Percentiles rank a stretch among this genome's conserved stretches.
Conservation (phyloP, 1,140 invertebrate species). For the Pollicipes pollicipes region DNA sequence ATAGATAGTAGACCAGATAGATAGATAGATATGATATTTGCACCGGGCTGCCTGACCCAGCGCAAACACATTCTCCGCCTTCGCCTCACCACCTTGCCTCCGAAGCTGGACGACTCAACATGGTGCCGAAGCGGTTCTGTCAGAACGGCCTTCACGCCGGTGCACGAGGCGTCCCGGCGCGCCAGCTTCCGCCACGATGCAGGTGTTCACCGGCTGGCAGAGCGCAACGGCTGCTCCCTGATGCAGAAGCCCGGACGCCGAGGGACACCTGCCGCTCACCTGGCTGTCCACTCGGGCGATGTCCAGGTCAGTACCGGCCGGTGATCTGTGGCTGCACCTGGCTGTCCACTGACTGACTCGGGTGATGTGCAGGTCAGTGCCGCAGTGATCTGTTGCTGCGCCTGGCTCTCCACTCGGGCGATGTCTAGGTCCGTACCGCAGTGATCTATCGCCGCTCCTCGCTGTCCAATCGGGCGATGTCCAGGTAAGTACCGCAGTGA, state of each 20-base stretch:
- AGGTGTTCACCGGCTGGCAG: conserved; percentile 53
- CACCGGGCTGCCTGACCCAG: no score
- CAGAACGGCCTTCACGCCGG: conserved; percentile 73
- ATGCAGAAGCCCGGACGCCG: conserved; percentile 54
- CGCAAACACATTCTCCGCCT: no score
- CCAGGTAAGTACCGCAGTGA: no score
- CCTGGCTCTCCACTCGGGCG: no score
- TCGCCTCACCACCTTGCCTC: neutral
- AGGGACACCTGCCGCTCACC: conserved; percentile 69
- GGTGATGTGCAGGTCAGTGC: no score
- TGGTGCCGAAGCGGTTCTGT: conserved; percentile 42
- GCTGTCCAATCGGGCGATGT: no score
- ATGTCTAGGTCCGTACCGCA: no score
- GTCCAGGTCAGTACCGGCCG: conserved; percentile 43
- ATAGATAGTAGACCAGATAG: no score
- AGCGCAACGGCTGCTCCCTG: conserved; percentile 48
- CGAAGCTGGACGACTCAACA: neutral
- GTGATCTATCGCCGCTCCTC: no score
- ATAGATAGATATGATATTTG: no score
- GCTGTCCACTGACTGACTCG: neutral
- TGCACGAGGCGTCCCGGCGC: conserved; percentile 71
- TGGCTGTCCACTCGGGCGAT: conserved; percentile 67
- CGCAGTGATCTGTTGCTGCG: no score
- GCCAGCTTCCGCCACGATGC: conserved; percentile 64
- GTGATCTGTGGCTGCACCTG: conserved; percentile 3